Evolutionary conservation across 1,140 invertebrate genomes (phyloP).

Genomic region (Aphelenchoides avenae): DNA sequence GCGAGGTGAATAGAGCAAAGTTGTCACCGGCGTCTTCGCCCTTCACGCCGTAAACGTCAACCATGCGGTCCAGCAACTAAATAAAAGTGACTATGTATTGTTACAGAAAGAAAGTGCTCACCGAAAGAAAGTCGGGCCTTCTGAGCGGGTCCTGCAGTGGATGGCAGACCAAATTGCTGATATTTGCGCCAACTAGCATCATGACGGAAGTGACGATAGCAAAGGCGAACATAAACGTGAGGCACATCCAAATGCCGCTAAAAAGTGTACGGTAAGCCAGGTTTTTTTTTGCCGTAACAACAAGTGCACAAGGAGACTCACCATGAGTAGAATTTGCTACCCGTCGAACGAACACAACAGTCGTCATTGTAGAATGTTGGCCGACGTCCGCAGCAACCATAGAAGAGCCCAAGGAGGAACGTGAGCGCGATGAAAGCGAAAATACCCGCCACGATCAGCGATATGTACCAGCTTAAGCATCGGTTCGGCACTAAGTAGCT

Average conservation of each 20-base stretch:
- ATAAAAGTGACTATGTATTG: too few relatives aligned
- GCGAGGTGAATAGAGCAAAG: conserved; percentile 11
- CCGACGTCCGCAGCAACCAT: conserved; percentile 54
- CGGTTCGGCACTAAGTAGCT: neutral
- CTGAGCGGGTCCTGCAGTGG: conserved; percentile 50
- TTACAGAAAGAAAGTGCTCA: too few relatives aligned
- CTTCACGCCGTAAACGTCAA: conserved; percentile 24
- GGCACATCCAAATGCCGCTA: conserved; percentile 55
- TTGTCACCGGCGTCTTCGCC: neutral
- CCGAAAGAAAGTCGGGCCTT: conserved; percentile 48
- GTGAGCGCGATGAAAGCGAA: conserved; percentile 49
- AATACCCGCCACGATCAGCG: conserved; percentile 48
- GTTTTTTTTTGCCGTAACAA: neutral
- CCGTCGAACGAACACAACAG: conserved; percentile 55
- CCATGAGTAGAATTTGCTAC: conserved; percentile 52
- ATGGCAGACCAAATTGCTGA: conserved; percentile 48
- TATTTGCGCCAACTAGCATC: conserved; percentile 51
- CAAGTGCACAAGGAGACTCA: conserved; percentile 17
- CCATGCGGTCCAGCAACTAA: conserved; percentile 31
- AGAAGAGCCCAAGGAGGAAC: conserved; percentile 55
- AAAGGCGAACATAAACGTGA: conserved; percentile 41
- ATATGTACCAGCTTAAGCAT: conserved; percentile 47
- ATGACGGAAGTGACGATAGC: conserved; percentile 38
- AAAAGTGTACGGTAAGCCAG: conserved; percentile 11
- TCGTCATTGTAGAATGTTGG: conserved; percentile 57